Percentiles rank a stretch among this genome's conserved stretches.
Evolutionary conservation across 2,888 invertebrate genomes (phyloP).

Genomic region (Lithodes maja): DNA sequence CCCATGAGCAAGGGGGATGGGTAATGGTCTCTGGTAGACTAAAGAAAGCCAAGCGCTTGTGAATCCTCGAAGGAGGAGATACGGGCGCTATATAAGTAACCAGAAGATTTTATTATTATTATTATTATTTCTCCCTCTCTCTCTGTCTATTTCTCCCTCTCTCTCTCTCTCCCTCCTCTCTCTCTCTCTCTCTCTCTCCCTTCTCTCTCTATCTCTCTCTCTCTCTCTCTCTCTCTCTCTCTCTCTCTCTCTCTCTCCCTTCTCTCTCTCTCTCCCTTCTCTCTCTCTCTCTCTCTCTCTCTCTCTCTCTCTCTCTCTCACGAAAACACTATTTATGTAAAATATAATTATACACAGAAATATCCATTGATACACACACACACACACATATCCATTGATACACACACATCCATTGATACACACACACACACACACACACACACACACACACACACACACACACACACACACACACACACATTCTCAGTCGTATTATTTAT

Average conservation of each 20-base stretch:
- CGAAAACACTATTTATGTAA: neutral
- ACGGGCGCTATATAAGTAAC: too few relatives aligned
- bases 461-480: neutral
- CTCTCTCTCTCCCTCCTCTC: neutral
- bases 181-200: neutral
- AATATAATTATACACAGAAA: conserved; percentile 11
- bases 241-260: neutral
- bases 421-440: neutral
- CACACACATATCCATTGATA: too few relatives aligned
- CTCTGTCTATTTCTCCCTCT: neutral
- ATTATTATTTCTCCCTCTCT: neutral
- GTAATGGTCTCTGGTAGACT: too few relatives aligned
- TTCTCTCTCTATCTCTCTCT: neutral
- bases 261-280: neutral
- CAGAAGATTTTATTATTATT: neutral
- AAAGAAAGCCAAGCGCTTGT: too few relatives aligned
- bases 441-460: neutral
- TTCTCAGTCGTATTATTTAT: neutral
- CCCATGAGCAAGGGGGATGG: too few relatives aligned
- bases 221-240: neutral
- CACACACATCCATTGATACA: too few relatives aligned
- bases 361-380: neutral
- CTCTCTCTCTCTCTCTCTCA: neutral
- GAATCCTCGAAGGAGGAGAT: too few relatives aligned
- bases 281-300: conserved; percentile 11